phyloP scores from a whole-genome alignment of 2,888 invertebrate genomes.

The Globia sparganii region DNA sequence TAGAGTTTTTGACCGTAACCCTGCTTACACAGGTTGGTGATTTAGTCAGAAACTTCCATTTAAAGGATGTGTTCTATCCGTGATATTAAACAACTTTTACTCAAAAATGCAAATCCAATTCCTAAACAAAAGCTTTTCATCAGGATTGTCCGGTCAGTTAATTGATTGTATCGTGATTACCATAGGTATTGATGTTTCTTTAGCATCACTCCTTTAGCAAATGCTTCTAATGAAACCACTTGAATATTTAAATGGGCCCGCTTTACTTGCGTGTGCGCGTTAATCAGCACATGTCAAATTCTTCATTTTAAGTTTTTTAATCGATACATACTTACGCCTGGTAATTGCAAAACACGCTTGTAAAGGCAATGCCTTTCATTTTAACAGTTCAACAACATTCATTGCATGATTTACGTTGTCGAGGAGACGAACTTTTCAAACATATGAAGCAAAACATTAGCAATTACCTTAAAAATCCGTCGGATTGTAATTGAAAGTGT shows the following conservation, averaged over 20 bases:
- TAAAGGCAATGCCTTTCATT: background rate
- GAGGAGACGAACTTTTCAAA: background rate
- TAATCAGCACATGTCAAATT: constrained; percentile 27
- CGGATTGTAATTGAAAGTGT: background rate
- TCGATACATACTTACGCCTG: background rate
- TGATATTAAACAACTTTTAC: constrained; percentile 40
- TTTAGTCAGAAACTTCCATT: constrained; percentile 14
- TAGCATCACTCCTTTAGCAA: background rate
- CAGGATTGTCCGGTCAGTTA: constrained; percentile 1
- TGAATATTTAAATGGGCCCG: background rate
- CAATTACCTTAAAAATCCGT: background rate
- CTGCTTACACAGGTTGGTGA: background rate
- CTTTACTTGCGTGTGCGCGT: background rate
- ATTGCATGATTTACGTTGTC: background rate
- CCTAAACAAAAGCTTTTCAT: constrained; percentile 19
- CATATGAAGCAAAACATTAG: background rate
- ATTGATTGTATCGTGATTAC: constrained; percentile 23
- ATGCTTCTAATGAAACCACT: background rate
- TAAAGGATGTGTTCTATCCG: constrained; percentile 7
- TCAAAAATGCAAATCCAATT: constrained; percentile 31
- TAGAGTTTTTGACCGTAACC: constrained; percentile 1
- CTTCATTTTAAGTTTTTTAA: background rate
- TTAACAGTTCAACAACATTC: background rate
- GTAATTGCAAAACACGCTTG: background rate
- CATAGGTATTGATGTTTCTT: background rate